phyloP scores from a whole-genome alignment of 1,140 invertebrate species.

The Drosophila asahinai region DNA sequence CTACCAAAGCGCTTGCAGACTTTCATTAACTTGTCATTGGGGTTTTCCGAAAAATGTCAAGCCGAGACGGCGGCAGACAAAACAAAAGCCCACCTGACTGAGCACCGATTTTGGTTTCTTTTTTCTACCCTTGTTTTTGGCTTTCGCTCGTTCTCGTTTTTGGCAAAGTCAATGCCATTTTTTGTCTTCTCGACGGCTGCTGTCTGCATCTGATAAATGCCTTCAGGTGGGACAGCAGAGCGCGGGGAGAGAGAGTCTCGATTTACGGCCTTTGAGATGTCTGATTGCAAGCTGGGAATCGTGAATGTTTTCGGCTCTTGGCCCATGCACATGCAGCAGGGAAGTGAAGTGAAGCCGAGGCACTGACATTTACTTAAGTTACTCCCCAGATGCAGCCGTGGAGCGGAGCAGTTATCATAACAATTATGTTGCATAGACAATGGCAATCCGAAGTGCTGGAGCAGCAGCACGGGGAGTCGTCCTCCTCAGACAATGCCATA shows the following conservation, averaged over 20 bases:
- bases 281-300: slow-evolving; percentile 21
- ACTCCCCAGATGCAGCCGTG: slow-evolving; percentile 53
- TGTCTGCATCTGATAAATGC: slow-evolving; percentile 81
- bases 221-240: slow-evolving; percentile 38
- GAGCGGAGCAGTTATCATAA: slow-evolving; percentile 76
- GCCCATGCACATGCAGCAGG: slow-evolving; percentile 24
- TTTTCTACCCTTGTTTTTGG: background rate
- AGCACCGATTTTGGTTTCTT: slow-evolving; percentile 23
- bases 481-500: slow-evolving; percentile 70
- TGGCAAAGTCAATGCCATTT: slow-evolving; percentile 48
- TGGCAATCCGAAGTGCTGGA: slow-evolving; percentile 46
- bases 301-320: slow-evolving; percentile 13
- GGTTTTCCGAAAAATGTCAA: slow-evolving; percentile 64
- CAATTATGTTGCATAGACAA: slow-evolving; percentile 79
- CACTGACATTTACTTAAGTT: slow-evolving; percentile 73
- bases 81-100: slow-evolving; percentile 59
- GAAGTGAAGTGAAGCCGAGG: slow-evolving; percentile 27
- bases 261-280: slow-evolving; percentile 74
- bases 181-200: slow-evolving; percentile 19
- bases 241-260: slow-evolving; percentile 47
- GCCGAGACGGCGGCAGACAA: slow-evolving; percentile 53
- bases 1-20: slow-evolving; percentile 54
- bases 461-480: slow-evolving; percentile 4
- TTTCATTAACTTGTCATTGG: slow-evolving; percentile 78
- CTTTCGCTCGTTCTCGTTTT: slow-evolving; percentile 18